Conservation (phyloP, 2,113 vertebrate genomes). For the Euleptes europaea region DNA sequence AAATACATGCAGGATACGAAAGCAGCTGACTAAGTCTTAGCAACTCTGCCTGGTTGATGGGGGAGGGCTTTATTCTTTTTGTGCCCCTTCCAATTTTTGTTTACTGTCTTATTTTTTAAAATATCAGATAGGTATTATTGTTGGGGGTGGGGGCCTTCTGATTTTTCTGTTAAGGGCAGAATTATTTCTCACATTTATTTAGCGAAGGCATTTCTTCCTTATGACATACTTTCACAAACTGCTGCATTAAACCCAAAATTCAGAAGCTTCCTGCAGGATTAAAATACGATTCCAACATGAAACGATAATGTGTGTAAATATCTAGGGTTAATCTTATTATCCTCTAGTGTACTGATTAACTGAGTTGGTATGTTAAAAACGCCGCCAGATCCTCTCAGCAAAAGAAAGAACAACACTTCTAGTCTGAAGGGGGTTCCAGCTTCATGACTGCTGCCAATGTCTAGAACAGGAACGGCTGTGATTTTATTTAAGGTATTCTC, state of each 20-base stretch:
- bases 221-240: neutral
- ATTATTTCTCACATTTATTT: neutral
- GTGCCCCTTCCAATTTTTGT: too few species aligned
- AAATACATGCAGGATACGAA: too few species aligned
- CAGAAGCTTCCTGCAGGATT: neutral
- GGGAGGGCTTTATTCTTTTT: too few species aligned
- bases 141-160: neutral
- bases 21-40: too few species aligned
- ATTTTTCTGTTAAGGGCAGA: neutral
- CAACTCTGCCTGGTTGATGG: too few species aligned
- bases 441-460: neutral
- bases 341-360: constrained; percentile 20
- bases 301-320: neutral
- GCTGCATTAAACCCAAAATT: neutral
- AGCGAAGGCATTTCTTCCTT: neutral
- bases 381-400: neutral
- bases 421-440: neutral
- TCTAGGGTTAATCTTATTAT: constrained; percentile 25
- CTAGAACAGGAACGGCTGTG: neutral
- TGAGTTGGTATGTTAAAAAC: constrained; percentile 36
- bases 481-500: neutral
- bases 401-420: neutral
- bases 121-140: neutral
- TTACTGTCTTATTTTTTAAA: too few species aligned
- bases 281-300: constrained; percentile 7